Evolutionary conservation across 1,140 invertebrate genomes (phyloP).

Genomic region (Bursaphelenchus mucronatus): DNA sequence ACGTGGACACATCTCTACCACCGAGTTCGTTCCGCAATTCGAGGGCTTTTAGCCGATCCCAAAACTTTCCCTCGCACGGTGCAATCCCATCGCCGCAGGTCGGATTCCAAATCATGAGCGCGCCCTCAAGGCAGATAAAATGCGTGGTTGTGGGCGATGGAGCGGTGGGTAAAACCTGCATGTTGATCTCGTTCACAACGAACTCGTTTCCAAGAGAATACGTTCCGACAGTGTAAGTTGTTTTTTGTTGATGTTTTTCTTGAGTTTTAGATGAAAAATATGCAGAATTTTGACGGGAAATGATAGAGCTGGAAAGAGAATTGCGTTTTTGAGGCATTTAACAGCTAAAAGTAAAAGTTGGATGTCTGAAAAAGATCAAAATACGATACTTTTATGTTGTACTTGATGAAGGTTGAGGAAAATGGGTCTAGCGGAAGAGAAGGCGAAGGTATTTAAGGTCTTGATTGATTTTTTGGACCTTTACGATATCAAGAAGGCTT

Average conservation of each 20-base stretch:
- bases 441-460: background rate
- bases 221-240: slow-evolving; percentile 78
- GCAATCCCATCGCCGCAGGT: too few species aligned
- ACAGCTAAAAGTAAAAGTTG: background rate
- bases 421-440: slow-evolving; percentile 1
- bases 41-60: too few species aligned
- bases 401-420: background rate
- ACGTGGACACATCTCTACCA: too few species aligned
- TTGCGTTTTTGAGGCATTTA: background rate
- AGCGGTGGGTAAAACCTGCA: slow-evolving; percentile 73
- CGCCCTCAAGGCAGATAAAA: slow-evolving; percentile 67
- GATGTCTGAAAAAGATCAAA: background rate
- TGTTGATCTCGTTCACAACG: slow-evolving; percentile 85
- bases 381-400: slow-evolving; percentile 6
- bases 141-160: slow-evolving; percentile 87
- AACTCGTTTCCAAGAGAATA: slow-evolving; percentile 86
- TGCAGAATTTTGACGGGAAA: slow-evolving; percentile 39
- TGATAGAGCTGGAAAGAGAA: background rate
- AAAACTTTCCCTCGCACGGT: too few species aligned
- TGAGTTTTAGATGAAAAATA: slow-evolving; percentile 6
- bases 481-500: too few species aligned
- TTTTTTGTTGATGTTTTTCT: slow-evolving; percentile 17
- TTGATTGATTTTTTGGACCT: background rate
- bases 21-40: too few species aligned
- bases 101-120: slow-evolving; percentile 27